Conservation (phyloP, 2,113 vertebrate genomes). For the Phylloscopus trochilus region DNA sequence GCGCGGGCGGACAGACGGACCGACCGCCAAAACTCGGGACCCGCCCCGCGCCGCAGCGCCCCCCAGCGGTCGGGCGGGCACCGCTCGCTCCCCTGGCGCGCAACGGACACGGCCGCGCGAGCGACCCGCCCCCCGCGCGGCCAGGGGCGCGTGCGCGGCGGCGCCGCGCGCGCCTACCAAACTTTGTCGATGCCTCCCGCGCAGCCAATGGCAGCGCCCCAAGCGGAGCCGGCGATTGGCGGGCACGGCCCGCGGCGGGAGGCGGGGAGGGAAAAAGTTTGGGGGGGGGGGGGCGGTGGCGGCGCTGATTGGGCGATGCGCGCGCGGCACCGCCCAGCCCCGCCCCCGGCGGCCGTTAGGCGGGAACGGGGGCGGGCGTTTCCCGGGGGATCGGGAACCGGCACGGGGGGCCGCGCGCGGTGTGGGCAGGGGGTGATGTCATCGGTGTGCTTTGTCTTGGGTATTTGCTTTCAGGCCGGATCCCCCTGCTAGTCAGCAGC, state of each 20-base stretch:
- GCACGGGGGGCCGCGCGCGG: accelerated
- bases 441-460: accelerated
- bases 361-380: background rate
- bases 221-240: background rate
- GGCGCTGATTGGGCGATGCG: background rate
- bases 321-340: background rate
- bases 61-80: background rate
- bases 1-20: background rate
- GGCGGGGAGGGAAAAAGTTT: accelerated
- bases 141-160: background rate
- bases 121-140: accelerated
- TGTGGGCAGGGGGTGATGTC: accelerated
- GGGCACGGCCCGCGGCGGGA: background rate
- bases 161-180: background rate
- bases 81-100: background rate
- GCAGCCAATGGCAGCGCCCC: background rate
- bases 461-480: background rate
- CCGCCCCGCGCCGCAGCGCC: background rate
- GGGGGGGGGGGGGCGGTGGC: accelerated
- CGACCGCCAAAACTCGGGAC: background rate
- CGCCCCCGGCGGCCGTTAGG: background rate
- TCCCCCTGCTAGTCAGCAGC: background rate
- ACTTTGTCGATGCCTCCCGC: no score
- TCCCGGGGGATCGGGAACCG: no score
- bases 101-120: background rate